Base-by-base conservation (phyloP, 1,140 invertebrate genomes). In the Brachystomella parvula region DNA sequence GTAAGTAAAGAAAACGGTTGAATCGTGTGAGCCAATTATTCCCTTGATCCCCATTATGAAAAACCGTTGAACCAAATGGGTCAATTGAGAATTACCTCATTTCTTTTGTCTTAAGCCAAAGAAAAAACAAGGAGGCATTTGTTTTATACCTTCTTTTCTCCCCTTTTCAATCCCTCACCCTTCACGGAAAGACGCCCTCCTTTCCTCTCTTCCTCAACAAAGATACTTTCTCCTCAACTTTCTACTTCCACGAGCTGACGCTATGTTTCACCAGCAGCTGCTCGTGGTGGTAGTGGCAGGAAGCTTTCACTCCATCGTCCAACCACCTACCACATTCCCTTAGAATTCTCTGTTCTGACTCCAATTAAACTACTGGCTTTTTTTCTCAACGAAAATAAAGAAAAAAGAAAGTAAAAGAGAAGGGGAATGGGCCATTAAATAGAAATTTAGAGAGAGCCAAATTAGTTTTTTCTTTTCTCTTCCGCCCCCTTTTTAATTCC, bases 21-120 rank as follows among this genome's bases (percentile, higher is more conserved):
- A 24, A 12, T 59, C 49, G 66, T 67, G 30, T 63, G 63, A 61
- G 44, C 63, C 63, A 73, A 73, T 70, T 70, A 73, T 73, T 73
- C 71, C 71, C 71, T 44, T 61, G 71, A 70, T 70, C 67, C 71
- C 71, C 71, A 73, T 73, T 69, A 73, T 64, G 65, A 70, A 64
- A 67, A 73, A 70, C 56, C 64, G 68, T 64, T 73, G 62, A 64
- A 66, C 68, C 61, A 73, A 73, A 73, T 70, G 65, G 70, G 65
- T 68, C 71, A 68, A 70, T 70, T 70, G 71, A 73, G 71, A 73
- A 67, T 70, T 71, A 61, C 44, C 64, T 56, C 26, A 19, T 56
- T 58, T 26, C 21, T 63, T 30, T 63, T 49, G 58, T 60, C 29
- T 35, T 60, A 32, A 60, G 58, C 58, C 58, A 9, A 62, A n/a